Evolutionary conservation across 2,113 vertebrate species (phyloP).

Genomic region (Alectura lathami): DNA sequence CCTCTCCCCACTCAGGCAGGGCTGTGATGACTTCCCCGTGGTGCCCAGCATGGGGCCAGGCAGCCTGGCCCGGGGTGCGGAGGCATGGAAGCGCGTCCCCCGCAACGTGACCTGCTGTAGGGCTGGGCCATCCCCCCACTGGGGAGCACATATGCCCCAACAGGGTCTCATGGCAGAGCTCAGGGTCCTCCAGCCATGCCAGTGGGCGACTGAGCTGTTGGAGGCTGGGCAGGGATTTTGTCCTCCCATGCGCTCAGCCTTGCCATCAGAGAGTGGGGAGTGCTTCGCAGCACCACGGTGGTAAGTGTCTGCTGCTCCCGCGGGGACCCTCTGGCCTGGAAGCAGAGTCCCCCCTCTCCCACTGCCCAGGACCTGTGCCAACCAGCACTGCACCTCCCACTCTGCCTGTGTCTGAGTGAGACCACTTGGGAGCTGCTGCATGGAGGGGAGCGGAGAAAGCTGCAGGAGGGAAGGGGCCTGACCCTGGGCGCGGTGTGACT

Average conservation of each 20-base stretch:
- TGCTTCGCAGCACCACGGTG: background rate
- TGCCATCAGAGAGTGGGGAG: background rate
- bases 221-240: background rate
- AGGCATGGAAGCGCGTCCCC: background rate
- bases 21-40: accelerated
- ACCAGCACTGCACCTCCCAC: background rate
- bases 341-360: background rate
- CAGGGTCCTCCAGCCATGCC: background rate
- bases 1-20: background rate
- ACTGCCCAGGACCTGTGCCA: background rate
- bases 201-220: background rate
- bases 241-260: background rate
- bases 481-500: background rate
- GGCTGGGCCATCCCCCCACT: accelerated
- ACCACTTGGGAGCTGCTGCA: background rate
- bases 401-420: background rate
- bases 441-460: background rate
- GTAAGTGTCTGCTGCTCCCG: background rate
- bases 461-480: background rate
- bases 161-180: accelerated
- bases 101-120: accelerated
- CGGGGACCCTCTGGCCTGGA: background rate
- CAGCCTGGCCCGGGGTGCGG: background rate
- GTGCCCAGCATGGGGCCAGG: background rate
- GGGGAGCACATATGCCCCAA: accelerated